Evolutionary conservation across 2,113 vertebrate species (phyloP), one percentile per base, ranked within the genome.

Genomic region (Nymphicus hollandicus): DNA sequence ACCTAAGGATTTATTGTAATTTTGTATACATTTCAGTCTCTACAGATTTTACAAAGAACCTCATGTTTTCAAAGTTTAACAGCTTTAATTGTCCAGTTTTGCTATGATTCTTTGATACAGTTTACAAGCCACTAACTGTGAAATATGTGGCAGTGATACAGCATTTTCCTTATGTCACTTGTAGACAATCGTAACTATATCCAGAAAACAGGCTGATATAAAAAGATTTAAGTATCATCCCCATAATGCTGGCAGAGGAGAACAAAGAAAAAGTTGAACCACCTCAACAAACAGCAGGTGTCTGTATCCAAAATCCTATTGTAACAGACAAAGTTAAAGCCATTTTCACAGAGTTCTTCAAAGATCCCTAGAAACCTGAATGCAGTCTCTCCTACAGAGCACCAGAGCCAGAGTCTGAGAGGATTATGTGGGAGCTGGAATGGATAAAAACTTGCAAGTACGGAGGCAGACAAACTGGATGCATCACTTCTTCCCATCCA

Each of bases 281-380:
- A 14, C 22, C 74, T 90, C 68, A 87, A 91, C 15, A 84, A 88
- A 63, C 56, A 87, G 68, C 77, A 95, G 65, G 81, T 71, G 60
- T 39, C 84, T 9, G 18, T 27, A 81, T 47, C 29, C 13, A 2
- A 81, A 96, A 92, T 95, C 89, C 77, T 91, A 74, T 81, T 91
- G 81, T 3, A 71, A 70, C 60, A 5, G n/a, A 64, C 90, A 47
- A 89, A 68, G 47, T 63, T 73, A 60, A 86, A 87, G 55, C 29
- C 61, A 74, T 92, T 95, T 89, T 91, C 93, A 84, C 73, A 56
- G 73, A 69, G 81, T 19, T 95, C 91, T 84, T 93, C 84, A 89
- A 95, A 95, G 93, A 81, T 23, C 11, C 52, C 84, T 49, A 56
- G 73, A 86, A 92, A 86, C 33, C 44, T 68, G 35, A 89, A 69